Evolutionary conservation across 2,888 invertebrate genomes (phyloP).

Genomic region (Pilophorus perplexus): DNA sequence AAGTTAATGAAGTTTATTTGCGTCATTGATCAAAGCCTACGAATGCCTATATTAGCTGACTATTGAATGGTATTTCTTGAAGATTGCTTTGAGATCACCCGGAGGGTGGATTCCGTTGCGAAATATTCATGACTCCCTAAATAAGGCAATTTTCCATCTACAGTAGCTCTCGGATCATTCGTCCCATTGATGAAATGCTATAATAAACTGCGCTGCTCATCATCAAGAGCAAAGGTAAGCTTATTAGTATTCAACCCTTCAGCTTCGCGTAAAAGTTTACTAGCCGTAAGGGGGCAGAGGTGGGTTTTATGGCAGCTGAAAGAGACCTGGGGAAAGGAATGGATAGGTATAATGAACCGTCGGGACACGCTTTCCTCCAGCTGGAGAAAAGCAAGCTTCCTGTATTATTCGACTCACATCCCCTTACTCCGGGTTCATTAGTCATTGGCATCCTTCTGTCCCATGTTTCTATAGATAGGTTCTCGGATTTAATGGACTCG

Average conservation of each 20-base stretch:
- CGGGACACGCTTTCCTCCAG: background rate
- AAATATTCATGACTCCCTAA: too few species aligned
- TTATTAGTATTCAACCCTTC: slow-evolving; percentile 38
- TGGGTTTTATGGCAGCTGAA: slow-evolving; percentile 29
- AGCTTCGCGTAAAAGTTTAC: slow-evolving; percentile 27
- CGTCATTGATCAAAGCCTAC: background rate
- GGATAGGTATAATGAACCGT: slow-evolving; percentile 35
- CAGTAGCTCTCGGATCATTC: background rate
- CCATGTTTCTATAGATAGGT: slow-evolving; percentile 15
- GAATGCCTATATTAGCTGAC: background rate
- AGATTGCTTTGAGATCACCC: too few species aligned
- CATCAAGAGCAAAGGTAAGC: slow-evolving; percentile 22
- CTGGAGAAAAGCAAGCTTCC: slow-evolving; percentile 30
- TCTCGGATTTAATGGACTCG: slow-evolving; percentile 20
- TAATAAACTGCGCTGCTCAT: slow-evolving; percentile 30
- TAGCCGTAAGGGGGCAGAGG: slow-evolving; percentile 14
- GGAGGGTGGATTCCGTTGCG: too few species aligned
- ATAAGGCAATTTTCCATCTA: background rate
- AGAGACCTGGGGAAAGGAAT: slow-evolving; percentile 5
- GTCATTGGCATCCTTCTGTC: slow-evolving; percentile 26
- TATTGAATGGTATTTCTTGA: too few species aligned
- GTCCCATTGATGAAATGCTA: slow-evolving; percentile 26
- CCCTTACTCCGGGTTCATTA: slow-evolving; percentile 31
- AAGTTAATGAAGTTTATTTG: too few species aligned
- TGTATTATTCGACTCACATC: slow-evolving; percentile 35